These are phyloP conservation scores for Parauchenoglanis punctatus DNA, from an alignment of 2,797 vertebrate genomes.

Conservation along the genomic window DNA sequence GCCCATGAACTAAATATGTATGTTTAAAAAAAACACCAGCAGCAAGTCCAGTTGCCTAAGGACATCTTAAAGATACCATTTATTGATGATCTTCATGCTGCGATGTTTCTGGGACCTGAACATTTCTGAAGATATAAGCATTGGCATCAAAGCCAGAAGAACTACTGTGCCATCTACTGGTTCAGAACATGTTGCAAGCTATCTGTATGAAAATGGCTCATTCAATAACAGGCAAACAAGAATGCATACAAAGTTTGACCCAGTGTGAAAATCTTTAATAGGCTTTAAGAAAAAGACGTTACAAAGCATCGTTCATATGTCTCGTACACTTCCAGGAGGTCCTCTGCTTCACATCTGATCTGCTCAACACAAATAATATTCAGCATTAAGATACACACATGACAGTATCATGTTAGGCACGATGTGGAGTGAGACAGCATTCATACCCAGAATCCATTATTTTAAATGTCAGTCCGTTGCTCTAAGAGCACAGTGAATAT, in stretches of 20 bases:
- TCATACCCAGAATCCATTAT: slow-evolving; percentile 40
- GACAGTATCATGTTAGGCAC: slow-evolving; percentile 73
- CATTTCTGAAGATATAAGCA: not conserved
- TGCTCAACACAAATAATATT: slow-evolving; percentile 50
- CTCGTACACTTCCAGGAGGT: slow-evolving; percentile 43
- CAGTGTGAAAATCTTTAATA: slow-evolving; percentile 70
- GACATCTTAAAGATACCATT: not conserved
- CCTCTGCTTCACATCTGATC: slow-evolving; percentile 38
- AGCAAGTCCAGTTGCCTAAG: not conserved
- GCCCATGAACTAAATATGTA: not conserved
- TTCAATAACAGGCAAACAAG: not conserved
- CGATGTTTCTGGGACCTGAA: not conserved
- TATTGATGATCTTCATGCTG: not conserved
- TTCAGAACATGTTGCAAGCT: slow-evolving; percentile 25
- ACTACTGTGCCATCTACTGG: slow-evolving; percentile 61
- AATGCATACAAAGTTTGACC: not conserved
- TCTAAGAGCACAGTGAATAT: slow-evolving; percentile 26
- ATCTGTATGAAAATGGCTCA: not conserved
- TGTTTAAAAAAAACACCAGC: not conserved
- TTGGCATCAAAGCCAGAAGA: not conserved
- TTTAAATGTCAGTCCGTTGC: slow-evolving; percentile 41
- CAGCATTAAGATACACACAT: slow-evolving; percentile 60
- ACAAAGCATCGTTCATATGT: slow-evolving; percentile 66
- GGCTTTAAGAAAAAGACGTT: slow-evolving; percentile 69
- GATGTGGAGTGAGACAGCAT: slow-evolving; percentile 67